Percentiles rank a stretch among this genome's conserved stretches.
These are phyloP conservation scores for Orchesella flavescens DNA, from an alignment of 2,888 invertebrate genomes.

Conservation along the genomic window DNA sequence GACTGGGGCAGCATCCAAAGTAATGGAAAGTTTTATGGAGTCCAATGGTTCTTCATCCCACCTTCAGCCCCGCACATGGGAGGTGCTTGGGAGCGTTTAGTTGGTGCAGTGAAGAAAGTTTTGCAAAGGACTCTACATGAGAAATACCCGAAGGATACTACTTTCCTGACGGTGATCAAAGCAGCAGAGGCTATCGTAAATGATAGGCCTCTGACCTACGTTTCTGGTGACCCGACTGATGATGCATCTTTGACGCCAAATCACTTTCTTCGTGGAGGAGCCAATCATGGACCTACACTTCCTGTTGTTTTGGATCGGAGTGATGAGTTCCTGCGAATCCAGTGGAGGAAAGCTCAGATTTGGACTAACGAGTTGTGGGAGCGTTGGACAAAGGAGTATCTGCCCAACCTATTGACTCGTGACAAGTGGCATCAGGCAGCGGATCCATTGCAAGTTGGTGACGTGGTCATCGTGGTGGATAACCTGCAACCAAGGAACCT, in stretches of 20 bases:
- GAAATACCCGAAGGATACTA: slow-evolving; percentile 11
- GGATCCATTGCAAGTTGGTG: slow-evolving; percentile 23
- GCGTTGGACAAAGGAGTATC: slow-evolving; percentile 30
- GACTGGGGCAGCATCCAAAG: background rate
- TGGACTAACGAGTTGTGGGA: slow-evolving; percentile 28
- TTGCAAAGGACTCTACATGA: background rate
- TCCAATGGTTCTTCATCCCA: background rate
- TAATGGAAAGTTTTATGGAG: background rate
- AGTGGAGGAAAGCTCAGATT: slow-evolving; percentile 24
- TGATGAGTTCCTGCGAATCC: background rate
- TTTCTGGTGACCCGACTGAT: slow-evolving; percentile 15
- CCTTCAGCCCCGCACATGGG: background rate
- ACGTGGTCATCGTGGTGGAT: slow-evolving; percentile 34
- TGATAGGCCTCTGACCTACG: slow-evolving; percentile 15
- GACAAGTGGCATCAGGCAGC: slow-evolving; percentile 13
- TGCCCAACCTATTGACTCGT: background rate
- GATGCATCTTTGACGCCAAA: slow-evolving; percentile 5
- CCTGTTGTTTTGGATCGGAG: background rate
- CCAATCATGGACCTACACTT: background rate
- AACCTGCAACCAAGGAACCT: slow-evolving; percentile 20
- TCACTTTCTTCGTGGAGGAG: slow-evolving; percentile 22
- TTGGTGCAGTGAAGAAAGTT: slow-evolving; percentile 14
- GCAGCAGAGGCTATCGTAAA: slow-evolving; percentile 31
- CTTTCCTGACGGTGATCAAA: slow-evolving; percentile 19
- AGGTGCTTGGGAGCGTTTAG: slow-evolving; percentile 16